phyloP scores from a whole-genome alignment of 2,113 vertebrate genomes.

The Eulemur rufifrons region DNA sequence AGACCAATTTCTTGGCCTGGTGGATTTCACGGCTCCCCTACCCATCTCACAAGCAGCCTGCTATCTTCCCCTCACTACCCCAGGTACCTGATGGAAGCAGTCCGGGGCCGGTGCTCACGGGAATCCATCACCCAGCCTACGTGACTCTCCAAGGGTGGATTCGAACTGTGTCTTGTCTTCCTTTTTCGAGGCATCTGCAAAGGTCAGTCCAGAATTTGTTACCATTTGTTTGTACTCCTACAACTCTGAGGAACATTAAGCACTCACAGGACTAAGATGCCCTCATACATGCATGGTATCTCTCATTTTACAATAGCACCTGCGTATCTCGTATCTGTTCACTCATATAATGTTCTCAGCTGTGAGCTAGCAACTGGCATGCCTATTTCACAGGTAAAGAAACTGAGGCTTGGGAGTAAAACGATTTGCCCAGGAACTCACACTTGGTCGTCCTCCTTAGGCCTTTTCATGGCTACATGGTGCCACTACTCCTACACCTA shows the following conservation, averaged over 20 bases:
- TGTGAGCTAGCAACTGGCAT: not conserved
- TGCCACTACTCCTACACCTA: not conserved
- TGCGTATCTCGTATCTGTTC: not conserved
- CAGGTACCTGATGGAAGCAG: slow-evolving; percentile 94
- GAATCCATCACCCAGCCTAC: slow-evolving; percentile 99
- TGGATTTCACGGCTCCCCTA: not conserved
- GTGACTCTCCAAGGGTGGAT: slow-evolving; percentile 97
- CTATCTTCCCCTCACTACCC: too few relatives aligned
- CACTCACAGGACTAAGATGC: not conserved
- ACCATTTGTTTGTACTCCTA: not conserved
- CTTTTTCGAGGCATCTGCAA: slow-evolving; percentile 96
- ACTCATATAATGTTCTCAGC: not conserved
- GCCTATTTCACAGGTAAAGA: not conserved
- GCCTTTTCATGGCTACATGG: not conserved
- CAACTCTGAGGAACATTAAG: not conserved
- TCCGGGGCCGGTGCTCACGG: slow-evolving; percentile 95
- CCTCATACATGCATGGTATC: not conserved
- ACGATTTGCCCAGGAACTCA: not conserved
- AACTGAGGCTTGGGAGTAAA: not conserved
- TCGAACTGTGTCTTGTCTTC: slow-evolving; percentile 98
- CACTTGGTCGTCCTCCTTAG: not conserved
- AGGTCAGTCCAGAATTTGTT: slow-evolving; percentile 45
- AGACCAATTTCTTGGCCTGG: not conserved
- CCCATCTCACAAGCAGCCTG: fast-evolving
- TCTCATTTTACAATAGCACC: not conserved